phyloP scores from a whole-genome alignment of 1,140 invertebrate species.

The Drosophila parabipectinata region DNA sequence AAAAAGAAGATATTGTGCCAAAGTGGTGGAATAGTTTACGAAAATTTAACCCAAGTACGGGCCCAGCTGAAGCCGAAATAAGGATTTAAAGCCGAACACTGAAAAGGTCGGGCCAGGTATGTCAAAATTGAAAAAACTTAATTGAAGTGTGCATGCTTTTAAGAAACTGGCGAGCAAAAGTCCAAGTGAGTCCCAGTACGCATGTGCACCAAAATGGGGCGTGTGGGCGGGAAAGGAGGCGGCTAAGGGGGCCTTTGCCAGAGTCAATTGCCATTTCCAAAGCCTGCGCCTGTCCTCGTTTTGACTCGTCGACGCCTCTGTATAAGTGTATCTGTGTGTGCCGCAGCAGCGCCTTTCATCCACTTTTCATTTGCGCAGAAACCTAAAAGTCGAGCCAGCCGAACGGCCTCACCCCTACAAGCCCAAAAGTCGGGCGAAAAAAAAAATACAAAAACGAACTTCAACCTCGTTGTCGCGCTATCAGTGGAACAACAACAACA shows the following conservation, averaged over 20 bases:
- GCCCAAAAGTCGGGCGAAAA: conserved; percentile 11
- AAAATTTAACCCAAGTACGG: not conserved
- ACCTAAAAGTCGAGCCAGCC: conserved; percentile 19
- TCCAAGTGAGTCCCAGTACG: conserved; percentile 41
- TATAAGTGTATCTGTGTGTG: conserved; percentile 33
- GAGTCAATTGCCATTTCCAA: conserved; percentile 49
- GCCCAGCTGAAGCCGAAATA: not conserved
- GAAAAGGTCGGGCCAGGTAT: conserved; percentile 17
- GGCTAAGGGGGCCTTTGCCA: not conserved
- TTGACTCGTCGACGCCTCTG: conserved; percentile 52
- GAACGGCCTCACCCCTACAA: conserved; percentile 5
- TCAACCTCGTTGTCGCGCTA: conserved; percentile 59
- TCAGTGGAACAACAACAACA: conserved; percentile 27
- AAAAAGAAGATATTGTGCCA: not conserved
- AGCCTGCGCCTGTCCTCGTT: conserved; percentile 72
- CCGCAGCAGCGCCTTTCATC: conserved; percentile 69
- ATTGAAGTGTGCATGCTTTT: conserved; percentile 4
- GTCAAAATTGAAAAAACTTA: not conserved
- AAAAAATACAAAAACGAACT: conserved; percentile 23
- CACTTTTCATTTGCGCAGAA: conserved; percentile 81
- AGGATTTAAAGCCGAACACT: not conserved
- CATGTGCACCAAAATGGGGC: conserved; percentile 57
- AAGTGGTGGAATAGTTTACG: not conserved
- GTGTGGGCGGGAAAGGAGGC: not conserved
- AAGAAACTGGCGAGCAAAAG: conserved; percentile 17